Evolutionary conservation across 1,140 invertebrate species (phyloP), one percentile per base, ranked within the genome.

Genomic region (Pristionchus pacificus): DNA sequence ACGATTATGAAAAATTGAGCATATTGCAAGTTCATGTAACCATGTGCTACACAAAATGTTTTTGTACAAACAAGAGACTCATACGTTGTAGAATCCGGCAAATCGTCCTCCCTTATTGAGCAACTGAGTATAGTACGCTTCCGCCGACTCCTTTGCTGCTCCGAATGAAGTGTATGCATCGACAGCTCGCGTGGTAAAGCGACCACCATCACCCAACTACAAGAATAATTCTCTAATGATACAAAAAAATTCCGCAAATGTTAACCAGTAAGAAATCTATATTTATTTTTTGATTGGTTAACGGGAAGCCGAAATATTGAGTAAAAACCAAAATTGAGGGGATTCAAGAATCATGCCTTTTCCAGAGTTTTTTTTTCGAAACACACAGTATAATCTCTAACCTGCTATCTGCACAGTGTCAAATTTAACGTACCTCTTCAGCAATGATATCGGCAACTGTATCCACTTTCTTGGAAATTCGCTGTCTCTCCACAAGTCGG

Each of bases 151-250:
- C n/a, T 73, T 73, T 25, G 32, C 59, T 1, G 38, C 27, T 33
- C 71, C 71, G 49, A 73, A 73, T 30, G 55, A 30, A 2, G 71
- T 73, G 38, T 73, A 73, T 3, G 71, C 71, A 30, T 73, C 55
- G 28, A 60, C 61, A 28, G 58, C 60, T 1, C 58, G 19, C 10
- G 59, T 64, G 1, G 59, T 61, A 49, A 68, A 49, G 24, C 33
- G 32, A 1, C 65, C 70, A 28, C 57, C 65, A 15, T 73, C 71
- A 1, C 32, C 10, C 10, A 69, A 32, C 67, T 69, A 58, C 19
- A 69, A 69, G 19, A 31, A 27, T 1, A 24, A 30, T 10, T 49
- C 6, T 6, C 6, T 49, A 10, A 19, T 49, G 19, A 49, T 49
- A 19, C 6, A 49, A 49, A 10, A 19, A 49, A 6, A 49, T 49